Percentiles rank a stretch among this genome's conserved stretches.
Conservation (phyloP, 2,888 invertebrate species). For the Sinhomidia bicolor region DNA sequence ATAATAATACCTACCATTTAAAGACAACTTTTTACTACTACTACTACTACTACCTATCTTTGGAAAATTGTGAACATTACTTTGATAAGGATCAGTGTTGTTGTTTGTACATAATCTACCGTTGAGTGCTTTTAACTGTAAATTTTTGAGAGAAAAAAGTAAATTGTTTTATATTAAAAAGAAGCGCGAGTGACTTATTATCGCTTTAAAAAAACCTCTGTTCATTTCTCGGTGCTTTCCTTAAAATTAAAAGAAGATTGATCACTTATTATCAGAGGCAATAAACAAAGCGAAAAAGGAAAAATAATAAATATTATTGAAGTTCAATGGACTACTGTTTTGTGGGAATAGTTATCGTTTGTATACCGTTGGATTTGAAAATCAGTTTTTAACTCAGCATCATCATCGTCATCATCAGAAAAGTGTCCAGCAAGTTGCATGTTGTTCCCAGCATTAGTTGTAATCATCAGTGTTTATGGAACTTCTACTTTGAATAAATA, state of each 20-base stretch:
- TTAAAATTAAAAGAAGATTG: not conserved
- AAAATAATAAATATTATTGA: not conserved
- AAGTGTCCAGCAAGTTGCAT: not conserved
- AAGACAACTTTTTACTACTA: no score
- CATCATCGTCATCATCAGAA: no score
- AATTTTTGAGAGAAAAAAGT: not conserved
- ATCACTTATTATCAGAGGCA: constrained; percentile 18
- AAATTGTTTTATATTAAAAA: not conserved
- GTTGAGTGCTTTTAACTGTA: constrained; percentile 11
- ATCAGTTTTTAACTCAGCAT: not conserved
- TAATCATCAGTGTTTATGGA: not conserved
- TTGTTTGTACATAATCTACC: constrained; percentile 18
- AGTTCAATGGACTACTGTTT: not conserved
- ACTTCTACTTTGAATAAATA: not conserved
- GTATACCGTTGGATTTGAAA: not conserved
- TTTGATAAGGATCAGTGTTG: not conserved
- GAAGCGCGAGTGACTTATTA: not conserved
- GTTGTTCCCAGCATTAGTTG: not conserved
- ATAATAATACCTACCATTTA: not conserved
- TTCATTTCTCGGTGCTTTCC: constrained; percentile 30
- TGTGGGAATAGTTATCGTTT: not conserved
- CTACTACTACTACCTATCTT: no score
- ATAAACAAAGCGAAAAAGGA: not conserved
- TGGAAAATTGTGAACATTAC: not conserved
- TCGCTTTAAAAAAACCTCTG: not conserved